Base-by-base conservation (phyloP, 2,888 invertebrate species). In the Acrocera orbiculus region DNA sequence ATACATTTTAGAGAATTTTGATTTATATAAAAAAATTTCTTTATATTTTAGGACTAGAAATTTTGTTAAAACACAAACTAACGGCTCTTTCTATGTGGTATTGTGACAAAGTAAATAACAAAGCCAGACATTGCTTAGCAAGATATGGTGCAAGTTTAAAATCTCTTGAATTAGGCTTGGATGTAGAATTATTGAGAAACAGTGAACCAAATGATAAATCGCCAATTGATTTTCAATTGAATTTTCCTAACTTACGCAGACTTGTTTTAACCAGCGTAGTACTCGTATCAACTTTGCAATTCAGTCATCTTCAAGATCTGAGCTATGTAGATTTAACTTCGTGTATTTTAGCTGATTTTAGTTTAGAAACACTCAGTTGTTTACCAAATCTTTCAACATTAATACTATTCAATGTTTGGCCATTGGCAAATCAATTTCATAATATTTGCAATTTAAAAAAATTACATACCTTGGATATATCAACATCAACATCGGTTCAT, bases 391-490 rank as follows among this genome's bases (percentile, higher is more conserved):
- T 93, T 42, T 65, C 67, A 15, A 78, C 78, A 3, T 63, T 93
- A 11, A 71, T 82, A 42, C 63, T 93, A 29, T 82, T 85, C 52
- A 82, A 86, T 62, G 82, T 89, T 4, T 69, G 71, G 61, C 60
- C 61, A 20, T 52, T 61, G 40, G 67, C 69, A 42, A 65, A 70
- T 40, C 63, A 74, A 37, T 38, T 58, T 36, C 65, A 69, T 40
- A 69, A 70, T 49, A 73, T 77, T 47, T 63, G 67, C 38, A 63
- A 63, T 28, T 52, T 76, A 45, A 61, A 54, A 20, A 63, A 64
- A 41, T 63, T 70, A 47, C 70, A 70, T 46, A 78, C 81, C 49
- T 62, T 95, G 38, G 93, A 95, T 59, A 72, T 95, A 43, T 89
- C 90, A 1, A 78, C 81, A 44, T 71, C 69, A 2, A 67, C 69